These are phyloP conservation scores for Parazoanthus darwini DNA, from an alignment of 92 coral and sea anemone genomes.

Conservation along the genomic window DNA sequence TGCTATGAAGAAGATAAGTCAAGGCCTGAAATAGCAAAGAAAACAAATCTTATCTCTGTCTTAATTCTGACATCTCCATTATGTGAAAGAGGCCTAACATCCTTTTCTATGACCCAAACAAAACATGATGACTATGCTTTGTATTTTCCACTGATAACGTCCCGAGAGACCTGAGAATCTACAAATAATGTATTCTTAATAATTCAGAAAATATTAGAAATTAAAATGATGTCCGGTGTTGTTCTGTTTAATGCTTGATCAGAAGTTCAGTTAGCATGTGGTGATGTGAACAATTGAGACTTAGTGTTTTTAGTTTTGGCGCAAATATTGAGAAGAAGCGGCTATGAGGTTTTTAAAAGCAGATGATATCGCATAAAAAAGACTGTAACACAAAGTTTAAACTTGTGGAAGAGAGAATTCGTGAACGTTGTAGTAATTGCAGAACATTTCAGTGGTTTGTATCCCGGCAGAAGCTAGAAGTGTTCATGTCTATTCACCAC, in stretches of 20 bases:
- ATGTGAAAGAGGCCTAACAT: background rate
- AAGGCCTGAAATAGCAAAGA: slow-evolving; percentile 38
- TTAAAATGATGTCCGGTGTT: background rate
- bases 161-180: background rate
- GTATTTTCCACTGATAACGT: background rate
- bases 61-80: slow-evolving; percentile 26
- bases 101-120: background rate
- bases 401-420: background rate
- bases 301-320: background rate
- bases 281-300: background rate
- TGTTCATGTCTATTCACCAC: slow-evolving; percentile 2
- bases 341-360: background rate
- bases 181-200: background rate
- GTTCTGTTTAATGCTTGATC: background rate
- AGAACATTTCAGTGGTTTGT: background rate
- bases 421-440: too few species aligned
- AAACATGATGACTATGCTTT: background rate
- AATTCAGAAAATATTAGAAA: background rate
- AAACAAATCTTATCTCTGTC: slow-evolving; percentile 35
- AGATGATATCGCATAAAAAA: too few species aligned
- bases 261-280: background rate
- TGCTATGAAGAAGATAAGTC: slow-evolving; percentile 19
- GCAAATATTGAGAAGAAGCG: background rate
- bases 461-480: background rate
- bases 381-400: background rate